Base-by-base conservation (phyloP, 2,797 vertebrate species). In the Lagocephalus sceleratus region DNA sequence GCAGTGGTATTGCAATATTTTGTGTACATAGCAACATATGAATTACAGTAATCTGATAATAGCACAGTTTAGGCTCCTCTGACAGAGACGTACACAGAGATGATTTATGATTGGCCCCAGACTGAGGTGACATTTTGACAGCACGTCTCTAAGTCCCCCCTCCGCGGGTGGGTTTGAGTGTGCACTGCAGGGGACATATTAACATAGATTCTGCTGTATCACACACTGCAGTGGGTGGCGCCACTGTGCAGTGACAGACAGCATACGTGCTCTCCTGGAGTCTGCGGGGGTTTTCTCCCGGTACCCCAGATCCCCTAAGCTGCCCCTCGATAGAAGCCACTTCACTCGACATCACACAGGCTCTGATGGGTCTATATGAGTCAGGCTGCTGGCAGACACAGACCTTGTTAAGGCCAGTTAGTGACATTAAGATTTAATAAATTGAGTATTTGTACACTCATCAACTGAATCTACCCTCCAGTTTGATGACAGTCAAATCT, bases 391-490 rank as follows among this genome's bases (percentile, higher is more conserved):
- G 73, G 60, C 59, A 54, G 45, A 11, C 58, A 10, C 40, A 0
- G 25, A 54, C 46, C 6, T 41, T 16, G 55, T 35, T 46, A 40
- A 54, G 47, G 68, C 52, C 66, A 54, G 70, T 21, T 55, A 39
- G 47, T 52, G 49, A 63, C 51, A 74, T 73, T 55, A 49, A 40
- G 45, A 51, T 65, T 68, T 53, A 67, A 67, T 72, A 50, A 63
- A 62, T 70, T 52, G 52, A 44, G 51, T 72, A 68, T 73, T 72
- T 77, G 71, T 40, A 63, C 52, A 73, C 63, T 68, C 68, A 77
- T 51, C 47, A 57, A 25, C 53, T 44, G 42, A 63, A 58, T 40
- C 51, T 5, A 12, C 39, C 57, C 21, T 65, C 26, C 2, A 21
- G 21, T 66, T 53, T 61, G 56, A 73, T 26, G 20, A 22, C 32